Percentiles rank a stretch among this genome's conserved stretches.
Evolutionary conservation across 2,113 vertebrate species (phyloP).

Genomic region (Coregonus clupeaformis): DNA sequence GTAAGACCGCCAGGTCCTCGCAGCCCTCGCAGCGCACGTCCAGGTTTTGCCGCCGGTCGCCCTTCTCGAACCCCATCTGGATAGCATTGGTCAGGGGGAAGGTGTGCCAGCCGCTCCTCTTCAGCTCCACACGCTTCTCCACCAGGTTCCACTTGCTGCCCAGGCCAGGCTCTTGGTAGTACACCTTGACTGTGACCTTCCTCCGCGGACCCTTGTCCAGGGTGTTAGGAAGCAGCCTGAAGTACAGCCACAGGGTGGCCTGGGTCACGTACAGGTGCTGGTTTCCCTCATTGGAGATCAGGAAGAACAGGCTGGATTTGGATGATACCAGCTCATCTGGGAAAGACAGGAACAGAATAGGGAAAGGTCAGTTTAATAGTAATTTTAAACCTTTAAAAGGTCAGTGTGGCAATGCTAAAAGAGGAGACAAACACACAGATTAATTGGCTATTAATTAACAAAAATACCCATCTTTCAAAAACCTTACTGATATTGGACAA

Average conservation of each 20-base stretch:
- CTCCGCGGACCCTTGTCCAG: slow-evolving; percentile 81
- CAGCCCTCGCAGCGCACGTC: slow-evolving; percentile 94
- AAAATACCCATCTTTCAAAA: no score
- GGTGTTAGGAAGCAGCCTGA: slow-evolving; percentile 83
- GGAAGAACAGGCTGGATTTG: slow-evolving; percentile 90
- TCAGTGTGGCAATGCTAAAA: not conserved
- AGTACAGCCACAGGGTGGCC: slow-evolving; percentile 96
- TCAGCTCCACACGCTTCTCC: slow-evolving; percentile 92
- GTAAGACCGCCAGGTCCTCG: slow-evolving; percentile 80
- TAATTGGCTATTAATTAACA: not conserved
- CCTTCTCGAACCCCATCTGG: slow-evolving; percentile 84
- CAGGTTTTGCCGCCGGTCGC: slow-evolving; percentile 89
- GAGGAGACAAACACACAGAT: no score
- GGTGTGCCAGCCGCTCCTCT: slow-evolving; percentile 95
- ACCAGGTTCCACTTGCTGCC: slow-evolving; percentile 87
- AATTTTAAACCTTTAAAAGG: not conserved
- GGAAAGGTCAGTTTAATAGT: not conserved
- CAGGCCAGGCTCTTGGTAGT: slow-evolving; percentile 86
- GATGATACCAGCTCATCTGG: slow-evolving; percentile 91
- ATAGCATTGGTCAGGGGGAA: slow-evolving; percentile 88
- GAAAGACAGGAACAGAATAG: slow-evolving; percentile 45
- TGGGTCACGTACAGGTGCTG: slow-evolving; percentile 90
- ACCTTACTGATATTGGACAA: not conserved
- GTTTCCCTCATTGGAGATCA: slow-evolving; percentile 95
- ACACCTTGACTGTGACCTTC: slow-evolving; percentile 90